A percentile compares a stretch with the other conserved stretches of the same genome.
Conservation (phyloP, 2,113 vertebrate genomes). For the Scolopax mira region DNA sequence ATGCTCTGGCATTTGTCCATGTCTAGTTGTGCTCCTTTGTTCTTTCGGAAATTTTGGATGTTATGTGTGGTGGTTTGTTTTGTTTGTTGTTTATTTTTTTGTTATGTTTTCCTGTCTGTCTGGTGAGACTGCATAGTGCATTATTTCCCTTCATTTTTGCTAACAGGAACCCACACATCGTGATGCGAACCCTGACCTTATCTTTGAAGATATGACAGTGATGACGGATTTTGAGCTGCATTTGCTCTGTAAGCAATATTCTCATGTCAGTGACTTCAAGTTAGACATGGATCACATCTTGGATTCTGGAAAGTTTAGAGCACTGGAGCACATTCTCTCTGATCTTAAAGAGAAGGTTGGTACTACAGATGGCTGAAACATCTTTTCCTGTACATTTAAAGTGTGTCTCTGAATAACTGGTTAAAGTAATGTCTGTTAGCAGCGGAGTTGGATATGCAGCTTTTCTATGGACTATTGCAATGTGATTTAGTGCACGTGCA, state of each 20-base stretch:
- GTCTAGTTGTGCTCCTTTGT: background rate
- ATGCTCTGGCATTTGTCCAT: background rate
- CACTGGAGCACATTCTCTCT: conserved; percentile 79
- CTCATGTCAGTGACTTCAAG: conserved; percentile 79
- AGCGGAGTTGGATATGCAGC: background rate
- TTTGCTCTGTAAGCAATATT: conserved; percentile 88
- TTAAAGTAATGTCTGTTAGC: background rate
- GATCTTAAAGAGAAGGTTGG: conserved; percentile 86
- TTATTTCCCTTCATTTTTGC: conserved; percentile 23
- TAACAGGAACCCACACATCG: conserved; percentile 90
- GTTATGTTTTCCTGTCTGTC: background rate
- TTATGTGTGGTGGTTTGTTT: background rate
- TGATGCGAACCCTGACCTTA: conserved; percentile 88
- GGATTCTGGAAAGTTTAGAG: conserved; percentile 93
- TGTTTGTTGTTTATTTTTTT: background rate
- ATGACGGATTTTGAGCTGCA: conserved; percentile 98
- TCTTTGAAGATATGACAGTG: conserved; percentile 96
- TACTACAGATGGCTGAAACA: background rate
- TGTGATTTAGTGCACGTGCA: background rate
- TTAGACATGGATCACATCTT: conserved; percentile 83
- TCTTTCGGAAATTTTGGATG: background rate
- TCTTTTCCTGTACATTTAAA: background rate
- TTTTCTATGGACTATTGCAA: background rate
- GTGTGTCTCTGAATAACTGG: background rate
- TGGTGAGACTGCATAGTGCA: background rate